Base-by-base conservation (phyloP, 1,140 invertebrate species). In the Adoxophyes honmai region DNA sequence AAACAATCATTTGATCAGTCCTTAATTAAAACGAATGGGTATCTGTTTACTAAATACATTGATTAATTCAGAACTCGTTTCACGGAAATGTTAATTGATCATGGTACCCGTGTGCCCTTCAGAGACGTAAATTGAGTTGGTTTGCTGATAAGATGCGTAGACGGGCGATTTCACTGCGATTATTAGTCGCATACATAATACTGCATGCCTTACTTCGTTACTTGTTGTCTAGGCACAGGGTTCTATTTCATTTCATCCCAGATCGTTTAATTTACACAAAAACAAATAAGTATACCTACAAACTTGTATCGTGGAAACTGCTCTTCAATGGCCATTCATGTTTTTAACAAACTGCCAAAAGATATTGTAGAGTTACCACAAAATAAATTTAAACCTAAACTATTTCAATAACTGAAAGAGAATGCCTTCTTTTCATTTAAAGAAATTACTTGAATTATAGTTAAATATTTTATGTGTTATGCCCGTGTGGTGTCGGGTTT, bases 101-200 rank as follows among this genome's bases (percentile, higher is more conserved):
- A 11, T 5, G 15, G 21, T 21, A 44, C 21, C 42, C 9, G 42
- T 10, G 18, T 18, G 9, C 1, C 18, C 15, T 44, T 48, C 21
- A 48, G 18, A 21, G 21, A 6, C 18, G 42, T 48, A 48, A 48
- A 48, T 28, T 48, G 21, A 48, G 42, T 48, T 28, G 18, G 21
- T 14, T 48, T n/a, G 21, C 15, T 21, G 7, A 21, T 9, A n/a
- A 0, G 5, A 48, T 28, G 9, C 21, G 21, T 16, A 48, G 42
- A 48, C 42, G 16, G n/a, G 16, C 42, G 42, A 28, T n/a, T 48
- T n/a, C 1, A 11, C 11, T 21, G 4, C n/a, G 42, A 11, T 14
- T 8, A 21, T 18, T 18, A 38, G 36, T 38, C 4, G 11, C 36
- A 11, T 11, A 1, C 8, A 11, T 36, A 11, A 10, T 11, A 34